Evolutionary conservation across 2,888 invertebrate genomes (phyloP).

Genomic region (Bimastos eiseni): DNA sequence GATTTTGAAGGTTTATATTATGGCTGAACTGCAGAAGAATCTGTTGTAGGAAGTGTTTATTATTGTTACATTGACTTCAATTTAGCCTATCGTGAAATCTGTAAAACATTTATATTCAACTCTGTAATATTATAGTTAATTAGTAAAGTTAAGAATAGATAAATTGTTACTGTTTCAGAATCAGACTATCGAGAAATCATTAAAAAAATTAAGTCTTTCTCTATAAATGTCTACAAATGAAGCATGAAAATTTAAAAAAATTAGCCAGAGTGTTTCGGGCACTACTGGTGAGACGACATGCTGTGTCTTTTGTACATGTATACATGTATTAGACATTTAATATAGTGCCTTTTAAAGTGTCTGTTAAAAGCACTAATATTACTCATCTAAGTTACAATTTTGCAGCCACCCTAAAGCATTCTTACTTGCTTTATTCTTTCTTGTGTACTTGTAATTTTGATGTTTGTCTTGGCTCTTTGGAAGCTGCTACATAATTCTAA

Average conservation of each 20-base stretch:
- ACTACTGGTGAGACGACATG: background rate
- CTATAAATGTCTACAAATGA: background rate
- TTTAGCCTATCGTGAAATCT: constrained; percentile 9
- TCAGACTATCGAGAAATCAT: constrained; percentile 1
- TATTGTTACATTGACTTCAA: background rate
- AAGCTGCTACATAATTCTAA: too few relatives aligned
- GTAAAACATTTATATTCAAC: background rate
- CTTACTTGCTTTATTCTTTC: too few relatives aligned
- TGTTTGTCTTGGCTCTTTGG: too few relatives aligned
- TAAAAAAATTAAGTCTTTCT: background rate
- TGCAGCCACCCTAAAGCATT: too few relatives aligned
- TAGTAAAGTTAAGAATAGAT: background rate
- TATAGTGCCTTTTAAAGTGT: background rate
- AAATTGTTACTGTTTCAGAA: background rate
- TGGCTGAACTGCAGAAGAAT: background rate
- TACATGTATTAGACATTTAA: too few relatives aligned
- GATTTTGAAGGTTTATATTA: background rate
- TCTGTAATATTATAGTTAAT: background rate
- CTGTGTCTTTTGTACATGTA: too few relatives aligned
- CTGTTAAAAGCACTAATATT: background rate
- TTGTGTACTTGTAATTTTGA: too few relatives aligned
- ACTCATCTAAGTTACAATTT: too few relatives aligned
- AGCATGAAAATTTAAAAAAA: background rate
- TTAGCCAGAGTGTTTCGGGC: background rate
- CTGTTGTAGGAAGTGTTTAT: background rate